Conservation (phyloP, 2,113 vertebrate species). For the Cryptotis parvus region DNA sequence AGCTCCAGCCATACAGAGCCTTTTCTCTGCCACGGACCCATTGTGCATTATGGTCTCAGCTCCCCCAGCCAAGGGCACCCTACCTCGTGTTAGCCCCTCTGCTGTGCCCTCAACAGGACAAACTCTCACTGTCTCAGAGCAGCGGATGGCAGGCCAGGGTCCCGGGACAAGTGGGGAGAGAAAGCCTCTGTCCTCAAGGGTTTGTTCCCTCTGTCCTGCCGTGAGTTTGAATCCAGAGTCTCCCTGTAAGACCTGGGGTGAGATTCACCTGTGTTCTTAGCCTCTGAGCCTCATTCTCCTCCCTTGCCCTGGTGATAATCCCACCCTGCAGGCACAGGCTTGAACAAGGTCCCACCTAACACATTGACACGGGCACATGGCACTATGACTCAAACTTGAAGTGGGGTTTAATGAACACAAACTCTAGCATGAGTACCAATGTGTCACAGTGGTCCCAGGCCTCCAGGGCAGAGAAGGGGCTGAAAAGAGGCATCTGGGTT, state of each 20-base stretch:
- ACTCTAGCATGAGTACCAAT: background rate
- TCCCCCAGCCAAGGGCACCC: background rate
- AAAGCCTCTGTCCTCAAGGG: background rate
- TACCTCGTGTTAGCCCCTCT: background rate
- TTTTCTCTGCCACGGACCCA: rapidly evolving
- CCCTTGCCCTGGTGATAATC: background rate
- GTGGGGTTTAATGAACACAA: no score
- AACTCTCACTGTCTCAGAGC: background rate
- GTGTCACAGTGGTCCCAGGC: background rate
- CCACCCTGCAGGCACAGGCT: background rate
- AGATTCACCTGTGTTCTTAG: background rate
- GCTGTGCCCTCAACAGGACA: background rate
- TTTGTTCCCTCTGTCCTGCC: background rate
- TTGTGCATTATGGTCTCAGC: background rate
- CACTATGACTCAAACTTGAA: no score
- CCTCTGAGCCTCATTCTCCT: background rate
- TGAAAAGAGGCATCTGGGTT: background rate
- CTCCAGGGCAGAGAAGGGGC: background rate
- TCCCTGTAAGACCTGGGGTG: background rate
- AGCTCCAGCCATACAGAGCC: rapidly evolving
- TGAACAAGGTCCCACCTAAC: background rate
- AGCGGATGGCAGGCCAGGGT: background rate
- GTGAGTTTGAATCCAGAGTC: background rate
- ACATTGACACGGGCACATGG: no score
- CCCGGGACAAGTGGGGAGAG: background rate